Base-by-base conservation (phyloP, 2,888 invertebrate species). In the Kryphioiulus occultus region DNA sequence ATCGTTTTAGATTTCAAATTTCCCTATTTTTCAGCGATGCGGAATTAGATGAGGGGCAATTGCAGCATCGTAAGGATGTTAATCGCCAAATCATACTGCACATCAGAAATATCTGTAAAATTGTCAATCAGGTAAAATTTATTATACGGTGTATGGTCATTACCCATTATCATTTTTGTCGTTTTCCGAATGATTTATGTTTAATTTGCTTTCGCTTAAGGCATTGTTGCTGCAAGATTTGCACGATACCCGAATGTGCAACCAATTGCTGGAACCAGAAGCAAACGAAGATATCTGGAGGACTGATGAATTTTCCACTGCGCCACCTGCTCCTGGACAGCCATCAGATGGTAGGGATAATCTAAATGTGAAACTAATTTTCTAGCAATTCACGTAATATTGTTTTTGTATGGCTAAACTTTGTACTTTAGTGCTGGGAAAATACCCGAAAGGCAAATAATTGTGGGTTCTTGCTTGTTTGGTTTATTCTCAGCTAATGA, bases 141-240 rank as follows among this genome's bases (percentile, higher is more conserved):
- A 12, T 68, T 26, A 9, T 68, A 82, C 42, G 5, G 17, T n/a
- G 17, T 26, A 10, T 86, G 4, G 32, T 19, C 35, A 86, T 87
- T 22, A 47, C 7, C 30, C 42, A 30, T 26, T 19, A 32, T 30
- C 44, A n/a, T 53, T 53, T 53, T 84, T 53, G 53, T 35, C 83
- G 9, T 86, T 53, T 86, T 78, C 39, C 17, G 30, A 15, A 15
- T 78, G 17, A n/a, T 10, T 12, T 22, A 35, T 88, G 86, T 85
- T 26, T 12, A 7, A 82, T 86, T 86, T 53, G 3, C 19, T 19
- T 26, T 10, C n/a, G 19, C 19, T 82, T 30, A 44, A 95, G 91
- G 94, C 94, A 88, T 92, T 95, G 88, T 92, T 96, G 26, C 92
- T 96, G n/a, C 94, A 95, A 90, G 94, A 94, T 89, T 92, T 96